Evolutionary conservation across 2,888 invertebrate genomes (phyloP).

Genomic region (Eristalinus aeneus): DNA sequence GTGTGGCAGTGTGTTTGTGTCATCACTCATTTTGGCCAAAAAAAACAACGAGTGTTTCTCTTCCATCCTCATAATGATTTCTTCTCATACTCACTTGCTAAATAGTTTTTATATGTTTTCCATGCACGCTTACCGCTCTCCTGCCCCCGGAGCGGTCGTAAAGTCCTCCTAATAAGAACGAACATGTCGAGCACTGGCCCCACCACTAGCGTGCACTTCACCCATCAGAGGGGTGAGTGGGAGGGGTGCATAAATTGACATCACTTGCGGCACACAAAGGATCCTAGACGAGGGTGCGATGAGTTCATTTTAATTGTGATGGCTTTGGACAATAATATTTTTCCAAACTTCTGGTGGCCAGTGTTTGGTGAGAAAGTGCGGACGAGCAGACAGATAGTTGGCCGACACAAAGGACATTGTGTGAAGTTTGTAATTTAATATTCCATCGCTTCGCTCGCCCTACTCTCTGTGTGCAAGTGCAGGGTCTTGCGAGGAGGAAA

Average conservation of each 20-base stretch:
- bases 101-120: constrained; percentile 64
- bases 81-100: constrained; percentile 59
- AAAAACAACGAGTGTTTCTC: neutral
- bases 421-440: constrained; percentile 63
- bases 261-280: constrained; percentile 25
- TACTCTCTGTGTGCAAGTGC: neutral
- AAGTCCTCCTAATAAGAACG: constrained; percentile 25
- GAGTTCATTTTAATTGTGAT: constrained; percentile 50
- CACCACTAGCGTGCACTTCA: neutral
- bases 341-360: constrained; percentile 34
- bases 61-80: constrained; percentile 20
- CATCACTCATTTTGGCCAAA: constrained; percentile 73
- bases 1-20: constrained; percentile 60
- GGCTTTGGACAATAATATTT: constrained; percentile 56
- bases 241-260: constrained; percentile 56
- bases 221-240: neutral
- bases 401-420: constrained; percentile 6
- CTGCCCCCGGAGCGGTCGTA: neutral
- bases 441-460: constrained; percentile 2
- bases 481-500: constrained; percentile 30
- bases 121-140: neutral
- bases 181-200: neutral
- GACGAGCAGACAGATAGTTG: constrained; percentile 18
- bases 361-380: constrained; percentile 33
- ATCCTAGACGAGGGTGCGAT: neutral